A percentile compares a stretch with the other conserved stretches of the same genome.
Evolutionary conservation across 2,113 vertebrate species (phyloP).

Genomic region (Delphinapterus leucas): DNA sequence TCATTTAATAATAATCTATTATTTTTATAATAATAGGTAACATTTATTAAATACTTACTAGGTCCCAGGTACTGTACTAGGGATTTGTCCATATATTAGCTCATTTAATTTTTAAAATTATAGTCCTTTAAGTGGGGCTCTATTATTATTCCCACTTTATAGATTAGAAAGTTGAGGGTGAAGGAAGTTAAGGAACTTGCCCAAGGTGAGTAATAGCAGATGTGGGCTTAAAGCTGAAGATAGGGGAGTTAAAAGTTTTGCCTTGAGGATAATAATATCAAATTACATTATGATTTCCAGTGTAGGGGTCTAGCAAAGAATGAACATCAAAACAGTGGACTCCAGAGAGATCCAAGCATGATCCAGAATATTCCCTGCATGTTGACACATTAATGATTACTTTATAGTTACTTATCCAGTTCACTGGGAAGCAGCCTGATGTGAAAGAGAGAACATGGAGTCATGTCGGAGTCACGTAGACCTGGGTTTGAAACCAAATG

Average conservation of each 20-base stretch:
- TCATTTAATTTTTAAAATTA: constrained; percentile 30
- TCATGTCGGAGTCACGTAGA: background rate
- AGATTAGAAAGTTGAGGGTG: background rate
- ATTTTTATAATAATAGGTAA: background rate
- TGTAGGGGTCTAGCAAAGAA: background rate
- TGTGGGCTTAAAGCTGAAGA: background rate
- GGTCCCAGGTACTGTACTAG: background rate
- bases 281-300: background rate
- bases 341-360: background rate
- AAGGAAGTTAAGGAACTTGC: background rate
- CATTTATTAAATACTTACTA: background rate
- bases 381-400: background rate
- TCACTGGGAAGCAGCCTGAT: background rate
- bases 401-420: background rate
- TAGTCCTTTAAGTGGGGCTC: background rate
- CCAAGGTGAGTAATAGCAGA: background rate
- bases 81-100: background rate
- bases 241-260: background rate
- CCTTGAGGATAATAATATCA: background rate
- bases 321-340: background rate
- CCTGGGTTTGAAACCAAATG: background rate
- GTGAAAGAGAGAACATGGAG: background rate
- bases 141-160: background rate
- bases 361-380: background rate
- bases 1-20: background rate